Percentiles rank a stretch among this genome's conserved stretches.
Evolutionary conservation across 2,888 invertebrate genomes (phyloP).

Genomic region (Stegophylla sp.): DNA sequence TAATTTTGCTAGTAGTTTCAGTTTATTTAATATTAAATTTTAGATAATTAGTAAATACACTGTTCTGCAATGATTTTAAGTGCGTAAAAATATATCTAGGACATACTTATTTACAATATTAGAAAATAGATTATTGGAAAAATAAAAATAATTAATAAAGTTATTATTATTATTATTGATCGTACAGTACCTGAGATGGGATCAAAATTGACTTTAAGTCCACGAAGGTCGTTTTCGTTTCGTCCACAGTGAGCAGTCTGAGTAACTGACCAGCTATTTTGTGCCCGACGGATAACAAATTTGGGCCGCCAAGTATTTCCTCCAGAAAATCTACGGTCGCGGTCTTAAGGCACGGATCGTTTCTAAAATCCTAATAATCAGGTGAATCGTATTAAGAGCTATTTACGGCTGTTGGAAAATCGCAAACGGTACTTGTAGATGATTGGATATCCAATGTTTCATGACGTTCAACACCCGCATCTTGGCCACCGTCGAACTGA

Average conservation of each 20-base stretch:
- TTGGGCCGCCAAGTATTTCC: slow-evolving; percentile 84
- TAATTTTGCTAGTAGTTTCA: too few relatives aligned
- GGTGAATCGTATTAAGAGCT: slow-evolving; percentile 20
- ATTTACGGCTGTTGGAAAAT: background rate
- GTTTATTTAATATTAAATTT: too few relatives aligned
- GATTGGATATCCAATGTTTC: slow-evolving; percentile 90
- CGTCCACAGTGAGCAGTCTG: slow-evolving; percentile 78
- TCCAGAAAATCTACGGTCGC: slow-evolving; percentile 85
- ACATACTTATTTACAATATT: too few relatives aligned
- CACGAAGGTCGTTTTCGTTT: slow-evolving; percentile 71
- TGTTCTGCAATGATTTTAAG: too few relatives aligned
- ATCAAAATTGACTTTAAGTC: slow-evolving; percentile 75
- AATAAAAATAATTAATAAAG: too few relatives aligned
- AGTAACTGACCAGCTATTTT: slow-evolving; percentile 85
- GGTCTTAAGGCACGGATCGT: slow-evolving; percentile 75
- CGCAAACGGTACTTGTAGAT: slow-evolving; percentile 72
- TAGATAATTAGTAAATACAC: too few relatives aligned
- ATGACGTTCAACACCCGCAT: slow-evolving; percentile 90
- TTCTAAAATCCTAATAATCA: slow-evolving; percentile 75
- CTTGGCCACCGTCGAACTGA: slow-evolving; percentile 90
- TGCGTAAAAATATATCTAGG: too few relatives aligned
- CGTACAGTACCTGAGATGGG: slow-evolving; percentile 71
- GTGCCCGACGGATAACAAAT: slow-evolving; percentile 84
- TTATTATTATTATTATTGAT: too few relatives aligned
- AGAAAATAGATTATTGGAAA: too few relatives aligned